Conservation (phyloP, 2,113 vertebrate genomes). For the Ivindomyrus marchei region DNA sequence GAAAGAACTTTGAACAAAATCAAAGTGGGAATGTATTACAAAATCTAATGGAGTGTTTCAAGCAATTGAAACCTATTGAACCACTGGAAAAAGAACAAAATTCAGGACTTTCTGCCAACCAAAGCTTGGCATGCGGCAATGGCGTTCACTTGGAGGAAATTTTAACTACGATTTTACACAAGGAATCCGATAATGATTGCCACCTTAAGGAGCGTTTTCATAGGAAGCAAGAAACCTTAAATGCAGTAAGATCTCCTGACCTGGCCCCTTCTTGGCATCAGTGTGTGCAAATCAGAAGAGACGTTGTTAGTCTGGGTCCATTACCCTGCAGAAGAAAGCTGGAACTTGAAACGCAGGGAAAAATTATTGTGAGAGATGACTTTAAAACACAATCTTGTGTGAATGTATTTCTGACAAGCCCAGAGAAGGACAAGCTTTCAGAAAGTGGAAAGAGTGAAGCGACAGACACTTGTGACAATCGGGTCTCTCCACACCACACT, state of each 20-base stretch:
- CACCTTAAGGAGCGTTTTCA: slow-evolving; percentile 79
- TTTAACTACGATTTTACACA: slow-evolving; percentile 79
- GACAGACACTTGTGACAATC: neutral
- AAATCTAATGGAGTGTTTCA: slow-evolving; percentile 79
- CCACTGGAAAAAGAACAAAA: slow-evolving; percentile 65
- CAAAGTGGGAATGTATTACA: slow-evolving; percentile 67
- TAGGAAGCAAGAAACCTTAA: slow-evolving; percentile 74
- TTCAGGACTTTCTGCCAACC: slow-evolving; percentile 47
- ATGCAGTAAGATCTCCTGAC: slow-evolving; percentile 65
- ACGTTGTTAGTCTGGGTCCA: slow-evolving; percentile 72
- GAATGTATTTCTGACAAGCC: slow-evolving; percentile 29
- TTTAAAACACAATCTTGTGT: slow-evolving; percentile 37
- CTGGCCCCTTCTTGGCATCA: slow-evolving; percentile 68
- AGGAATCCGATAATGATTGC: slow-evolving; percentile 72
- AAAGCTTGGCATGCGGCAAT: slow-evolving; percentile 58
- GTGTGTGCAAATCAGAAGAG: slow-evolving; percentile 77
- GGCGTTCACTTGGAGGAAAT: slow-evolving; percentile 76
- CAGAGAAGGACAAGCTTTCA: slow-evolving; percentile 19
- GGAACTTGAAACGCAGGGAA: slow-evolving; percentile 56
- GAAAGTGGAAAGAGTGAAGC: neutral
- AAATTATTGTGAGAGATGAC: slow-evolving; percentile 42
- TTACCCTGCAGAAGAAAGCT: slow-evolving; percentile 59
- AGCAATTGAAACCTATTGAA: slow-evolving; percentile 82
- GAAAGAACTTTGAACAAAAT: slow-evolving; percentile 48
- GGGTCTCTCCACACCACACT: neutral